Conservation (phyloP, 1,140 invertebrate genomes). For the Caerostris darwini region DNA sequence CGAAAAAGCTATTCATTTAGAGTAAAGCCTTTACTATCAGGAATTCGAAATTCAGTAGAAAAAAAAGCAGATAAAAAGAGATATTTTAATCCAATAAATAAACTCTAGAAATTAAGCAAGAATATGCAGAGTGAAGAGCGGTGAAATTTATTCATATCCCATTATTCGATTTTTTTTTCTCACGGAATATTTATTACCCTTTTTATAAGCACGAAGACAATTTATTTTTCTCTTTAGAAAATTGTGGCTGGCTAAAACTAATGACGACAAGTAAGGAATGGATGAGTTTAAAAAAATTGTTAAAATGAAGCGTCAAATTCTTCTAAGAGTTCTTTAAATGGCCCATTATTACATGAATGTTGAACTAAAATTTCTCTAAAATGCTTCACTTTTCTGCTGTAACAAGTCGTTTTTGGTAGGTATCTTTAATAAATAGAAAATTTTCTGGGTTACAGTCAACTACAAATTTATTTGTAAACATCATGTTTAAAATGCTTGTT, state of each 20-base stretch:
- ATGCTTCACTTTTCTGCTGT: neutral
- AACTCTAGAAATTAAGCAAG: neutral
- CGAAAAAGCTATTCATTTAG: neutral
- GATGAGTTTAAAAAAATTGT: neutral
- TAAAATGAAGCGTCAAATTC: neutral
- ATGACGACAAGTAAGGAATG: neutral
- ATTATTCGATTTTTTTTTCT: neutral
- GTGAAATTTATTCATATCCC: neutral
- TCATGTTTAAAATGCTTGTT: too few relatives aligned
- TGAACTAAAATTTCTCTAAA: neutral
- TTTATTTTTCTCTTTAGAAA: neutral
- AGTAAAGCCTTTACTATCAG: neutral
- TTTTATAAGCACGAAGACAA: neutral
- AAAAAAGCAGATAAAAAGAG: neutral
- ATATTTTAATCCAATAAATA: slow-evolving; percentile 6
- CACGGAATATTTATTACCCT: neutral
- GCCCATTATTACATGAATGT: neutral
- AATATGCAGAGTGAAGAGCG: neutral
- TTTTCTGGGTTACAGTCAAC: neutral
- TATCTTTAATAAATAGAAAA: neutral
- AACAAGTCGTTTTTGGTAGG: neutral
- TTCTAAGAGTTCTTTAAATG: neutral
- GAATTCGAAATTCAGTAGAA: neutral
- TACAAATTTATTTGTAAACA: too few relatives aligned
- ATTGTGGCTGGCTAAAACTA: neutral